Evolutionary conservation across 2,888 invertebrate species (phyloP).

Genomic region (Oscheius sp.): DNA sequence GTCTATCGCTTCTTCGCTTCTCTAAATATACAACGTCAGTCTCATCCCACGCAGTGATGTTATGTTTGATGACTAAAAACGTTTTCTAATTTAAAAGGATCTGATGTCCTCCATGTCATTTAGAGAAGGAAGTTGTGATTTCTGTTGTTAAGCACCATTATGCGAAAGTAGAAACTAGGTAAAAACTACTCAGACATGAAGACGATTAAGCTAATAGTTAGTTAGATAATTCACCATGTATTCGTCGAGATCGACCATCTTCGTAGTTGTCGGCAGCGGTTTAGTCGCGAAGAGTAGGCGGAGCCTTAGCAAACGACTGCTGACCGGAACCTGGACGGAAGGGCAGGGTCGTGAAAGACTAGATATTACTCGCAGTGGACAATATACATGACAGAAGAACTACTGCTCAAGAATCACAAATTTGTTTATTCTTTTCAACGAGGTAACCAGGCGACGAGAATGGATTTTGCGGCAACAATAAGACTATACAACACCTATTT

Average conservation of each 20-base stretch:
- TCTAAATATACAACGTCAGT: constrained; percentile 37
- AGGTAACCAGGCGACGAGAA: neutral
- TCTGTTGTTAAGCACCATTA: neutral
- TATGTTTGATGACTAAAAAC: constrained; percentile 1
- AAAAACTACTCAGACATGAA: neutral
- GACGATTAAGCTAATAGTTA: neutral
- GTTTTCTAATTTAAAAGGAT: neutral
- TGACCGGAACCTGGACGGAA: constrained; percentile 27
- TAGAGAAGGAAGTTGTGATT: neutral
- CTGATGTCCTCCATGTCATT: neutral
- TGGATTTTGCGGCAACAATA: no score
- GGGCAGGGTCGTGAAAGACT: neutral
- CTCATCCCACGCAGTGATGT: constrained; percentile 19
- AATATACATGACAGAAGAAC: neutral
- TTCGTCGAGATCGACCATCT: constrained; percentile 28
- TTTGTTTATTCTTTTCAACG: constrained; percentile 1
- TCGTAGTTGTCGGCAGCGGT: constrained; percentile 5
- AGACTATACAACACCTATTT: no score
- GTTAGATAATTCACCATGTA: constrained; percentile 13
- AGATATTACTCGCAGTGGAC: constrained; percentile 4
- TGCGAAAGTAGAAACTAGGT: no score
- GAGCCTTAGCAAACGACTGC: constrained; percentile 26
- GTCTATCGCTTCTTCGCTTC: constrained; percentile 50
- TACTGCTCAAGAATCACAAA: constrained; percentile 3
- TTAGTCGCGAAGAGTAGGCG: constrained; percentile 22